Evolutionary conservation across 2,113 vertebrate genomes (phyloP).

Genomic region (Myotis yumanensis): DNA sequence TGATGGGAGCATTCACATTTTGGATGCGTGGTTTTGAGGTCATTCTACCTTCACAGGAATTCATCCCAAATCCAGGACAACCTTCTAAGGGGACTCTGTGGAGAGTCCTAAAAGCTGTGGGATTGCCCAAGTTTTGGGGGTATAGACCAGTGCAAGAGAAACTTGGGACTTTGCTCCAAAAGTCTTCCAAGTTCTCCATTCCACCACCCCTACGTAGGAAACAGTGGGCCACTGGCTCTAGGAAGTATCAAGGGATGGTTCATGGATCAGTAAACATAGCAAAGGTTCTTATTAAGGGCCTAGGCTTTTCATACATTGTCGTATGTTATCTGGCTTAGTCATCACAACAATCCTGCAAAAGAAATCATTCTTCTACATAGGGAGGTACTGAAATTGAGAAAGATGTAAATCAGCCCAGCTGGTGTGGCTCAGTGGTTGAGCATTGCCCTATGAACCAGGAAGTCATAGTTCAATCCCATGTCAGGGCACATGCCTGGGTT

Average conservation of each 20-base stretch:
- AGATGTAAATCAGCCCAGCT: not conserved
- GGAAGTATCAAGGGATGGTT: not conserved
- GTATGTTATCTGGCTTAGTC: not conserved
- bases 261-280: not conserved
- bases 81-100: not conserved
- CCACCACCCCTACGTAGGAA: not conserved
- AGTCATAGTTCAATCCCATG: too few relatives aligned
- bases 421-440: too few relatives aligned
- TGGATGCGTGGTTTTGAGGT: not conserved
- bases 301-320: not conserved
- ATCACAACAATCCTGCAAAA: not conserved
- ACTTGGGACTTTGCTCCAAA: not conserved
- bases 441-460: too few relatives aligned
- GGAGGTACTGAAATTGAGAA: not conserved
- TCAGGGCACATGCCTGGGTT: too few relatives aligned
- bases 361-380: not conserved
- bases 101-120: not conserved
- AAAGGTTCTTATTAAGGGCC: not conserved
- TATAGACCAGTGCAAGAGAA: not conserved
- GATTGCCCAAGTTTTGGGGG: not conserved
- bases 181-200: not conserved
- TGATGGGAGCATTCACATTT: not conserved
- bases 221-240: not conserved
- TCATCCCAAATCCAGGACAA: not conserved
- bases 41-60: not conserved